Evolutionary conservation across 2,113 vertebrate species (phyloP), one percentile per base, ranked within the genome.

Genomic region (Poeciliopsis turrubarensis): DNA sequence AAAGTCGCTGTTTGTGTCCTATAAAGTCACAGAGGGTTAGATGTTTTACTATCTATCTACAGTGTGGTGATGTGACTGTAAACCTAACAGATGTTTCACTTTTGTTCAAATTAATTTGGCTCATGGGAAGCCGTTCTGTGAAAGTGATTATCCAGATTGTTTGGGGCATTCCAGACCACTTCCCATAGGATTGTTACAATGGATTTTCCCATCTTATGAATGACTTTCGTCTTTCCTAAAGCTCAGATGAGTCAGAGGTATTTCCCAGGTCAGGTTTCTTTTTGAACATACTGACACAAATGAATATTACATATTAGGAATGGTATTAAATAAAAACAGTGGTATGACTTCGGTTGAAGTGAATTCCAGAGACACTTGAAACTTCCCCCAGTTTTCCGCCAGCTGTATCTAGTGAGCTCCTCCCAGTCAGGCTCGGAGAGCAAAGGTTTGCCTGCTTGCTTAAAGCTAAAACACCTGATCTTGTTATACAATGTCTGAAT

Each of bases 21-120:
- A 15, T 62, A 51, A 77, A 86, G 83, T 87, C 69, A 30, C 30
- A n/a, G 72, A 70, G 73, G 84, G 60, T 86, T 88, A 86, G 89
- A 91, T 74, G 72, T 60, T 73, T 75, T 62, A 0, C 8, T 22
- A 3, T 34, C 25, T 8, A 1, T 60, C 39, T 60, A 22, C 14
- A 14, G 64, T 60, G 13, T 17, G 27, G 26, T 54, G 54, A n/a
- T 80, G 29, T 73, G n/a, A 64, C 30, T 60, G 27, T 39, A 32
- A 37, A 79, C 34, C 89, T 64, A 32, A 71, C 73, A 67, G 57
- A 1, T 61, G 10, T 64, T 51, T 74, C 29, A 25, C 3, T 15
- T 27, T 37, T 13, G 61, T 17, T 37, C 12, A 17, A 25, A 68
- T 68, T 64, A 67, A 51, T 66, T 60, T 4, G n/a, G 5, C 65